A percentile compares a stretch with the other conserved stretches of the same genome.
These are phyloP conservation scores for Saccopteryx leptura DNA, from an alignment of 2,113 vertebrate species.

Conservation along the genomic window DNA sequence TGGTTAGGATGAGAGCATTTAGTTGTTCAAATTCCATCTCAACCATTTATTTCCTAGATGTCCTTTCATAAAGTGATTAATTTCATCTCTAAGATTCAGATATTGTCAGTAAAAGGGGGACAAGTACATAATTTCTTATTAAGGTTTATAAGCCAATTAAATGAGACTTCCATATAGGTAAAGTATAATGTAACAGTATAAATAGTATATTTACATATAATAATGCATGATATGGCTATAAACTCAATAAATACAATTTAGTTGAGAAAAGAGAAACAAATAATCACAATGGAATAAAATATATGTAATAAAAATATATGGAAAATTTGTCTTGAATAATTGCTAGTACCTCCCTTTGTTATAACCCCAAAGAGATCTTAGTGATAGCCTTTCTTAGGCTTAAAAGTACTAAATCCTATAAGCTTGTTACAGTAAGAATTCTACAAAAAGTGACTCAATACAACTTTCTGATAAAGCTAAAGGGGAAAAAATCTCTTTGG, in stretches of 20 bases:
- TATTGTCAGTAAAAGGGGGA: neutral
- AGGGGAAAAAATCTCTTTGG: neutral
- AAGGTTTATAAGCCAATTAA: neutral
- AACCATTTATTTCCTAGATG: neutral
- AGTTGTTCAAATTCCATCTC: neutral
- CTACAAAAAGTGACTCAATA: neutral
- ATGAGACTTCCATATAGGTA: neutral
- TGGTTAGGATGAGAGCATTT: neutral
- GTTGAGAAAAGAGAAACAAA: neutral
- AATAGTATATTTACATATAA: neutral
- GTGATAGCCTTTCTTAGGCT: neutral
- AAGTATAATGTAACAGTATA: neutral
- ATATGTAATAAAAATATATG: neutral
- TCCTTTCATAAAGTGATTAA: neutral
- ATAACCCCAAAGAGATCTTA: neutral
- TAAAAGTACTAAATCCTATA: neutral
- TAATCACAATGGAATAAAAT: neutral
- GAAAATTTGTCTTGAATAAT: neutral
- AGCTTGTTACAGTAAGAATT: neutral
- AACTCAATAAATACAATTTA: neutral
- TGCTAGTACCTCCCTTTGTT: neutral
- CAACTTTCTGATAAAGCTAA: constrained; percentile 43
- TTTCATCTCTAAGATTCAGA: neutral
- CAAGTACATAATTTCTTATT: neutral
- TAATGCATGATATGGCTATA: neutral